Evolutionary conservation across 2,113 vertebrate genomes (phyloP), one percentile per base, ranked within the genome.

Genomic region (Misgurnus anguillicaudatus): DNA sequence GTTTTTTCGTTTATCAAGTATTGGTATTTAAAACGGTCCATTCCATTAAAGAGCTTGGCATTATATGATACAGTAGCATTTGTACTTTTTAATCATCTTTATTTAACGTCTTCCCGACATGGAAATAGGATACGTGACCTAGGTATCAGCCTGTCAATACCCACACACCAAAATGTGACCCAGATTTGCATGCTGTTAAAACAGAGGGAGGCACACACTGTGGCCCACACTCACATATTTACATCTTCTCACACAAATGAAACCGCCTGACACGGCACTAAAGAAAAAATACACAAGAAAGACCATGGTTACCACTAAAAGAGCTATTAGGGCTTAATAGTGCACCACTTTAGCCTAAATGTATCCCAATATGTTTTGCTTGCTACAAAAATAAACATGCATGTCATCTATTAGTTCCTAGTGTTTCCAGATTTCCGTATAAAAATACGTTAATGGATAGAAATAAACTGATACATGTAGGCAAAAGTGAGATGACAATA

Each of bases 181-280:
- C 51, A 48, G 65, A 80, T 85, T 94, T 94, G 92, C 90, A 92
- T 94, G 87, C 78, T 86, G 82, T 82, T 77, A 87, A 89, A 90
- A 89, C 88, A 87, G 87, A 86, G 78, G 81, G 74, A 64, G 58
- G 86, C 80, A 48, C 80, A 88, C 85, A 82, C 79, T 87, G 80
- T 85, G 83, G 75, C 85, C 77, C 83, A 41, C 13, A 36, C 24
- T 53, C 58, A 64, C 60, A 77, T 69, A 94, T 93, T 93, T 93
- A 89, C 92, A 93, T 94, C 86, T 87, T 88, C 89, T 88, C 88
- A 92, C 90, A 90, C 90, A 92, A 89, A 89, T 91, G 89, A 87
- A 86, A 85, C 58, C 72, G 75, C 74, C 90, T 89, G 89, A 83
- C 85, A 85, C 86, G 85, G 86, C 85, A 77, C 88, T 36, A 3